Evolutionary conservation across 2,113 vertebrate species (phyloP).

Genomic region (Hippocampus zosterae): DNA sequence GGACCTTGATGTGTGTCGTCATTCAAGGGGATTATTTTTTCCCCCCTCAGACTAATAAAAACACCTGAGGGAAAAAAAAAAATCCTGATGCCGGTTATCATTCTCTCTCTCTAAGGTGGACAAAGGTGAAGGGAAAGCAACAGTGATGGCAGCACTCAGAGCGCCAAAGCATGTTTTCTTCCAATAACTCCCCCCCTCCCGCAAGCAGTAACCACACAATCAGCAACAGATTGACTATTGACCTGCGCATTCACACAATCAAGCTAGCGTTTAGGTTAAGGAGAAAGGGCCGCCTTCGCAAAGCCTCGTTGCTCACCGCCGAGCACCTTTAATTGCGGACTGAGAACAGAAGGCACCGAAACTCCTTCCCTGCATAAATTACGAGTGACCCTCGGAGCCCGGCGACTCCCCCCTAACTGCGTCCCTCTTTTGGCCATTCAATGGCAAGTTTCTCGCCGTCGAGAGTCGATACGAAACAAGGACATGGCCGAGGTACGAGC

Average conservation of each 20-base stretch:
- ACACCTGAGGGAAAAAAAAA: no score
- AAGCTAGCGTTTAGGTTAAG: slow-evolving; percentile 18
- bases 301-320: slow-evolving; percentile 15
- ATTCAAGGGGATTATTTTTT: no score
- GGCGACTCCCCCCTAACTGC: neutral
- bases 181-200: slow-evolving; percentile 22
- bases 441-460: neutral
- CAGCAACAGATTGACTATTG: slow-evolving; percentile 22
- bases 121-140: neutral
- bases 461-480: neutral
- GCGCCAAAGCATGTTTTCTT: slow-evolving; percentile 24
- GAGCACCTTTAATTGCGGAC: slow-evolving; percentile 33
- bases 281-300: slow-evolving; percentile 12
- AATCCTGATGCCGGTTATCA: no score
- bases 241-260: slow-evolving; percentile 39
- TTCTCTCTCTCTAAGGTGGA: neutral
- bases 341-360: slow-evolving; percentile 13
- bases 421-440: neutral
- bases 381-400: neutral
- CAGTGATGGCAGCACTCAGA: neutral
- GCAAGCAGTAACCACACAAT: slow-evolving; percentile 24
- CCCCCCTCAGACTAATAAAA: no score
- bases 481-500: slow-evolving; percentile 16
- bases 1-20: no score
- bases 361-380: slow-evolving; percentile 15